A percentile compares a stretch with the other conserved stretches of the same genome.
These are phyloP conservation scores for Eulemur albifrons DNA, from an alignment of 2,797 vertebrate species.

Conservation along the genomic window DNA sequence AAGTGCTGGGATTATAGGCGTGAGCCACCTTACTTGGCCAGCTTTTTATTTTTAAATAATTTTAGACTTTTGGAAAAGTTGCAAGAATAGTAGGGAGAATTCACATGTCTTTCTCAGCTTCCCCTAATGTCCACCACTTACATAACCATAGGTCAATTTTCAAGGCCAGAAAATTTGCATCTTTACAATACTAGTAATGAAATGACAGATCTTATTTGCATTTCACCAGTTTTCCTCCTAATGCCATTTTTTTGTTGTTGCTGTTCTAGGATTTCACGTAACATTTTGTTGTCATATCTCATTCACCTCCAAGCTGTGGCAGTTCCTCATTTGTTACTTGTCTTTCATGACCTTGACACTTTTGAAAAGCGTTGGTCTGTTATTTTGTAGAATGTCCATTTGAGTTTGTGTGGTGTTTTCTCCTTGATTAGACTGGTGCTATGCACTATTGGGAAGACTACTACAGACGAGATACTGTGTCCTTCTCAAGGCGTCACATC, in stretches of 20 bases:
- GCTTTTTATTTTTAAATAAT: not conserved
- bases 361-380: not conserved
- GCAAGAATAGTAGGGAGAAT: not conserved
- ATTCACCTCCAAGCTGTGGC: not conserved
- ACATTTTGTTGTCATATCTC: not conserved
- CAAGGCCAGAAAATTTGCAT: not conserved
- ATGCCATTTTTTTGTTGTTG: not conserved
- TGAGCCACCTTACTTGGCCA: not conserved
- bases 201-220: not conserved
- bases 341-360: not conserved
- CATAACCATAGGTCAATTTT: not conserved
- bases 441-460: not conserved
- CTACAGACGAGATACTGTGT: not conserved
- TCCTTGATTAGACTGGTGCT: not conserved
- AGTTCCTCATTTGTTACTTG: not conserved
- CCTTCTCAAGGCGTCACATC: not conserved
- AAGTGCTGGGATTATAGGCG: not conserved
- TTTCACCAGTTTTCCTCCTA: not conserved
- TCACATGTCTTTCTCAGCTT: not conserved
- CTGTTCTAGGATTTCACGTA: not conserved
- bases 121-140: not conserved
- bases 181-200: not conserved
- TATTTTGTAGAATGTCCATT: not conserved
- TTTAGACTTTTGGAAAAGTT: not conserved
- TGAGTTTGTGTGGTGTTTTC: not conserved